phyloP scores from a whole-genome alignment of 2,888 invertebrate species.

The Terebella lapidaria region DNA sequence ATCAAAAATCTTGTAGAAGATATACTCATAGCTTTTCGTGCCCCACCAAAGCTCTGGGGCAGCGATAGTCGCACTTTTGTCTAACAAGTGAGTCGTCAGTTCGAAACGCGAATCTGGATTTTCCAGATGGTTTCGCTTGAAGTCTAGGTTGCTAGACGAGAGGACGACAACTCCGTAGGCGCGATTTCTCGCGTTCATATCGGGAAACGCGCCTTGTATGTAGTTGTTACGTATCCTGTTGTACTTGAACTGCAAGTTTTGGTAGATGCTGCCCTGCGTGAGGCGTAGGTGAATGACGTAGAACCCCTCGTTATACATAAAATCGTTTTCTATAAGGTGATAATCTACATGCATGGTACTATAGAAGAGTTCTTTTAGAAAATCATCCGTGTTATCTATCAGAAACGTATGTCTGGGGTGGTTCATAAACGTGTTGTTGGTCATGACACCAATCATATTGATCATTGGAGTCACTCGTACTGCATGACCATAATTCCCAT shows the following conservation, averaged over 20 bases:
- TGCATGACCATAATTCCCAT: conserved; percentile 43
- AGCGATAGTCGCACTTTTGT: conserved; percentile 68
- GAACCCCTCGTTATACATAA: conserved; percentile 79
- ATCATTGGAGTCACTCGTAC: conserved; percentile 45
- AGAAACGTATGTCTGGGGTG: conserved; percentile 78
- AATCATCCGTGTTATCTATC: conserved; percentile 68
- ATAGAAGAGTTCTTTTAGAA: conserved; percentile 45
- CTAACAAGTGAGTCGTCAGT: conserved; percentile 88
- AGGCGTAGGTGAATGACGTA: conserved; percentile 84
- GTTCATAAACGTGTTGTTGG: conserved; percentile 81
- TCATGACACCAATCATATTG: conserved; percentile 48
- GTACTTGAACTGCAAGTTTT: conserved; percentile 69
- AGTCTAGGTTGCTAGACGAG: conserved; percentile 81
- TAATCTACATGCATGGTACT: conserved; percentile 43
- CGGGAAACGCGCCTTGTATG: conserved; percentile 73
- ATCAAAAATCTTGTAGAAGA: conserved; percentile 45
- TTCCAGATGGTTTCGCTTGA: conserved; percentile 84
- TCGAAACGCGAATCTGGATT: conserved; percentile 89
- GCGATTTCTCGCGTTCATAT: conserved; percentile 79
- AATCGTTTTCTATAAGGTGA: conserved; percentile 65
- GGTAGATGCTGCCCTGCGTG: conserved; percentile 78
- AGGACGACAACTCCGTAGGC: conserved; percentile 90
- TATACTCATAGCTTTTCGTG: conserved; percentile 15
- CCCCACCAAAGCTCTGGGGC: conserved; percentile 94
- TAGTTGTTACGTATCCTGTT: conserved; percentile 83